Evolutionary conservation across 2,797 vertebrate genomes (phyloP), one percentile per base, ranked within the genome.

Genomic region (Microchirus variegatus): DNA sequence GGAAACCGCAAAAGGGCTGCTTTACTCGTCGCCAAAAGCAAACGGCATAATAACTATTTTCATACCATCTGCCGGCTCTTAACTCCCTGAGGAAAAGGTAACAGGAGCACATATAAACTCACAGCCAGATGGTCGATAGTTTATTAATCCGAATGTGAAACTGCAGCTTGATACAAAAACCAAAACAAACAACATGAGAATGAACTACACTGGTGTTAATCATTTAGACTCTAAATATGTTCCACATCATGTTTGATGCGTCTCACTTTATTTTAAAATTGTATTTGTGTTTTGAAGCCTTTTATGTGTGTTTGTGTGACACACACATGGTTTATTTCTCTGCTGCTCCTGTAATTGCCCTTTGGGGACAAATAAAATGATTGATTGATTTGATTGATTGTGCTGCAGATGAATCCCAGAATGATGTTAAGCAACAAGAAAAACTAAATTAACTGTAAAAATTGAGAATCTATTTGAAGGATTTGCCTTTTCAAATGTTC

Each of bases 351-450:
- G 26, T 5, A 36, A 41, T 18, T 38, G 47, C 14, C 36, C 57
- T 51, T 74, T 45, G 19, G 67, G 50, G 79, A 70, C 15, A 59
- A 70, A 69, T 71, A 59, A 64, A 72, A 22, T 36, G 19, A 48
- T 63, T 72, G 67, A 81, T 70, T 61, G 66, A 75, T 46, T 63
- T 54, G 26, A 74, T 68, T 51, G 38, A 60, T 68, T n/a, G 40
- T 40, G 42, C 49, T 60, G 50, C 52, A 31, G 43, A 72, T 71
- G n/a, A 64, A 14, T 41, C 49, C 26, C 15, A 17, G 10, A 55
- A 40, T 59, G 48, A 47, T 48, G 48, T 59, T 45, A 46, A 69
- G 67, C 2, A 31, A 15, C 15, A 19, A 56, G 31, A 59, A 70
- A 64, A 53, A 31, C 6, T 0, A 31, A 31, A 31, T 3, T n/a